Base-by-base conservation (phyloP, 1,140 invertebrate genomes). In the Tetranychus urticae region DNA sequence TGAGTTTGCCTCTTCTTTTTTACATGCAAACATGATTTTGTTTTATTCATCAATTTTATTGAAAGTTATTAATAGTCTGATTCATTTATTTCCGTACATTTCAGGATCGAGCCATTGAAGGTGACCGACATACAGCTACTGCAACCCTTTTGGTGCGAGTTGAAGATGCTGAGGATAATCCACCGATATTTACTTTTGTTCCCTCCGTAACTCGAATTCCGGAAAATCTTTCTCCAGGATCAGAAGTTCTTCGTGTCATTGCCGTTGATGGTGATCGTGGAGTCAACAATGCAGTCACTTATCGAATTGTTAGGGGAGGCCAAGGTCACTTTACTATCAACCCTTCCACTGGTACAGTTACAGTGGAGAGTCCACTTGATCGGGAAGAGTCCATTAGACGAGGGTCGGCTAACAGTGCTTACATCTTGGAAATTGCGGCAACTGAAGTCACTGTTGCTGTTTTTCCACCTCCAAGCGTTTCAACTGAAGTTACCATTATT, bases 201-300 rank as follows among this genome's bases (percentile, higher is more conserved):
- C 84, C 82, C 57, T 82, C 88, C 1, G 85, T 93, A 33, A 86
- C 85, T 1, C 78, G 86, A 67, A 82, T 93, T 47, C 80, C 83
- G 62, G 88, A 92, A 74, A 85, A 91, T 77, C 80, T 81, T 0
- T 79, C 80, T 12, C 76, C 85, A 54, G 85, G 85, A 56, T 83
- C 84, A 0, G 79, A 81, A 34, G 82, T 91, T 54, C 73, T 89
- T 55, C 81, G 86, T 81, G 83, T 65, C 12, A 62, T 46, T 13
- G 88, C 88, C 2, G 80, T 91, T 65, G 88, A 93, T 72, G 88
- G 88, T 1, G 88, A 93, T 73, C 79, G 86, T 65, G 88, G 86
- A 0, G 80, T 92, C 60, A 90, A 92, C 71, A 91, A 92, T 70
- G 77, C 78, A 48, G 87, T 93, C 50, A 78, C 78, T 1, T 92